A percentile compares a stretch with the other conserved stretches of the same genome.
phyloP scores from a whole-genome alignment of 2,113 vertebrate species.

The Epinephelus moara region DNA sequence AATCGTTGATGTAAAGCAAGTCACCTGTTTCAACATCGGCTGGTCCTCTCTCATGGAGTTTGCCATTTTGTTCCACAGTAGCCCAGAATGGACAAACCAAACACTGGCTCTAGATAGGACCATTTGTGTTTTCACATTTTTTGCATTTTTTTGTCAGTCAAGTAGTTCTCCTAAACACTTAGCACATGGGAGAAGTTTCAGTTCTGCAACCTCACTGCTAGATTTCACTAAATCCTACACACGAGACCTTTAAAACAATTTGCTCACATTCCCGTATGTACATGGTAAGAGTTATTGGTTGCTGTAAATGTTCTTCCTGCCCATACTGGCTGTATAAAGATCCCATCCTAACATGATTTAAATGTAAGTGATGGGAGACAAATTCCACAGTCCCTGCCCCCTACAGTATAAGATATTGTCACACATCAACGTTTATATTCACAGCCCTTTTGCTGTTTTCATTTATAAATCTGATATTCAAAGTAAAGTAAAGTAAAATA shows the following conservation, averaged over 20 bases:
- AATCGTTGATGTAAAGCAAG: too few species aligned
- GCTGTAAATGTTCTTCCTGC: neutral
- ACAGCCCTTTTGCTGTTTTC: neutral
- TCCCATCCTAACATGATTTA: neutral
- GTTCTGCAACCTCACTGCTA: too few species aligned
- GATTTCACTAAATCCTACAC: too few species aligned
- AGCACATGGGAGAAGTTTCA: too few species aligned
- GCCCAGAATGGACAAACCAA: too few species aligned
- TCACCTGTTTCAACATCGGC: too few species aligned
- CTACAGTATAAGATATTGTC: neutral
- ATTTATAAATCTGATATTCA: neutral
- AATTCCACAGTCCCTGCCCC: neutral
- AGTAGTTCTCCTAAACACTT: too few species aligned
- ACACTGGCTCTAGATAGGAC: too few species aligned
- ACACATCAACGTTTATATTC: constrained; percentile 7
- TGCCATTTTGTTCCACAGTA: too few species aligned
- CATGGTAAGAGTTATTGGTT: neutral
- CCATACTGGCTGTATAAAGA: neutral
- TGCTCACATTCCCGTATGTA: neutral
- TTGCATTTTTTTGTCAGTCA: too few species aligned
- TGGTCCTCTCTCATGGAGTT: too few species aligned
- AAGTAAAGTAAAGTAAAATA: neutral
- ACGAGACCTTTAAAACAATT: neutral
- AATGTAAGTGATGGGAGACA: neutral
- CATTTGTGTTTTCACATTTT: too few species aligned